These are phyloP conservation scores for Scaeva pyrastri DNA, from an alignment of 2,888 invertebrate genomes.

Conservation along the genomic window DNA sequence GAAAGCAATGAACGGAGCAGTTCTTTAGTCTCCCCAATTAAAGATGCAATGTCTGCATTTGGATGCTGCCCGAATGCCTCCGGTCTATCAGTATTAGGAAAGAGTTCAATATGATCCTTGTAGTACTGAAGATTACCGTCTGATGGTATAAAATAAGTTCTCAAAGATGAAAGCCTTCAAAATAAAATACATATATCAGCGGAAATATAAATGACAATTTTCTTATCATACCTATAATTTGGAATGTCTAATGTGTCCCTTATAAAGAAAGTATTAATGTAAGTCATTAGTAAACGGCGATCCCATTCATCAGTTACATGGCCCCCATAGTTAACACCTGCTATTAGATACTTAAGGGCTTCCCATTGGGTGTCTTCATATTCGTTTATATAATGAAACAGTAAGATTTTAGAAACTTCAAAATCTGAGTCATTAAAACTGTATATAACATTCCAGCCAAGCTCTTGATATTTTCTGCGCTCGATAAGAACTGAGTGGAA, in stretches of 20 bases:
- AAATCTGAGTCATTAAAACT: constrained; percentile 97
- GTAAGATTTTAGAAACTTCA: constrained; percentile 93
- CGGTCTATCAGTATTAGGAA: constrained; percentile 92
- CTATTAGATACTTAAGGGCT: constrained; percentile 93
- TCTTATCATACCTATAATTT: constrained; percentile 78
- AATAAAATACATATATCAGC: background rate
- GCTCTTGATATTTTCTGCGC: constrained; percentile 93
- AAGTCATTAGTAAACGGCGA: constrained; percentile 90
- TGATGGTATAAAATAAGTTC: constrained; percentile 92
- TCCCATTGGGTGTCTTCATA: constrained; percentile 96
- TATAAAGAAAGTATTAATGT: constrained; percentile 92
- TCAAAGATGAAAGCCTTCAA: constrained; percentile 88
- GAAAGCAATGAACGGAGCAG: constrained; percentile 92
- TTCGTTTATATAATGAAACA: constrained; percentile 93
- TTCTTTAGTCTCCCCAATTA: constrained; percentile 91
- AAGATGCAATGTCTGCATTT: constrained; percentile 94
- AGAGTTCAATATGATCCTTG: constrained; percentile 90
- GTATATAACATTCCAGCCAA: constrained; percentile 95
- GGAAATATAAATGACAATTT: background rate
- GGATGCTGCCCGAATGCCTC: constrained; percentile 96
- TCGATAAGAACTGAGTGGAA: constrained; percentile 94
- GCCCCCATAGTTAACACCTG: constrained; percentile 95
- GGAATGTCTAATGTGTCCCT: constrained; percentile 83
- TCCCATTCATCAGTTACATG: constrained; percentile 91
- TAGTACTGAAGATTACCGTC: constrained; percentile 93